Evolutionary conservation across 2,113 vertebrate species (phyloP).

Genomic region (Lamprologus ornatipinnis): DNA sequence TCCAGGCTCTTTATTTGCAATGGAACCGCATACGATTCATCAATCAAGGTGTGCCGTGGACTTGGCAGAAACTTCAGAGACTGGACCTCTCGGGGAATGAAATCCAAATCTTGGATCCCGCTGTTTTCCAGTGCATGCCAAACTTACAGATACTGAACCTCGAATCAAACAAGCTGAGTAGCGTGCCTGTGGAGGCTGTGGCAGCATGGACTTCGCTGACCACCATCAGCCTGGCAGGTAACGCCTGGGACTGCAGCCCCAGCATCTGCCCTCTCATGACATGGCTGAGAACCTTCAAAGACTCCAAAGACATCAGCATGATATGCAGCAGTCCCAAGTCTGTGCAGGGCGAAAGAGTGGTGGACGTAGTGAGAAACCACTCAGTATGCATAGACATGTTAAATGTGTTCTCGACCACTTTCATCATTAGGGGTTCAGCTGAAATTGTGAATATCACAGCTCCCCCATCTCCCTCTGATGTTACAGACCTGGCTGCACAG

Average conservation of each 20-base stretch:
- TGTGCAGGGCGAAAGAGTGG: slow-evolving; percentile 86
- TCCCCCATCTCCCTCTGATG: slow-evolving; percentile 53
- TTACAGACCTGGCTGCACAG: slow-evolving; percentile 43
- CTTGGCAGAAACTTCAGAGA: slow-evolving; percentile 90
- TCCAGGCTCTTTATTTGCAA: slow-evolving; percentile 89
- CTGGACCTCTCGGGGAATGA: slow-evolving; percentile 95
- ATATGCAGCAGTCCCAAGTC: slow-evolving; percentile 92
- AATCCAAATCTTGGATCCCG: slow-evolving; percentile 85
- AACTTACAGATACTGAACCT: slow-evolving; percentile 90
- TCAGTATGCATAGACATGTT: slow-evolving; percentile 74
- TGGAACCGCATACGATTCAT: slow-evolving; percentile 94
- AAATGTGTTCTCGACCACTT: slow-evolving; percentile 18
- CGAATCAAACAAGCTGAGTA: slow-evolving; percentile 94
- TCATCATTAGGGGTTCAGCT: slow-evolving; percentile 4
- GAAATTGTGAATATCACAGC: slow-evolving; percentile 61
- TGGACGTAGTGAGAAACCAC: slow-evolving; percentile 82
- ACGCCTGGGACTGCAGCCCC: slow-evolving; percentile 92
- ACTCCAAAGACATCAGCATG: slow-evolving; percentile 87
- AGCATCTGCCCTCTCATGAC: slow-evolving; percentile 88
- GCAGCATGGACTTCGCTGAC: slow-evolving; percentile 87
- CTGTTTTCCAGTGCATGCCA: slow-evolving; percentile 89
- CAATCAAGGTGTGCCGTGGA: slow-evolving; percentile 86
- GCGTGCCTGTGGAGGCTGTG: slow-evolving; percentile 85
- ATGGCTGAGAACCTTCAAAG: slow-evolving; percentile 88
- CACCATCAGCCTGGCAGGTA: slow-evolving; percentile 86